Evolutionary conservation across 2,888 invertebrate genomes (phyloP), one percentile per base, ranked within the genome.

Genomic region (Piscicola geometra): DNA sequence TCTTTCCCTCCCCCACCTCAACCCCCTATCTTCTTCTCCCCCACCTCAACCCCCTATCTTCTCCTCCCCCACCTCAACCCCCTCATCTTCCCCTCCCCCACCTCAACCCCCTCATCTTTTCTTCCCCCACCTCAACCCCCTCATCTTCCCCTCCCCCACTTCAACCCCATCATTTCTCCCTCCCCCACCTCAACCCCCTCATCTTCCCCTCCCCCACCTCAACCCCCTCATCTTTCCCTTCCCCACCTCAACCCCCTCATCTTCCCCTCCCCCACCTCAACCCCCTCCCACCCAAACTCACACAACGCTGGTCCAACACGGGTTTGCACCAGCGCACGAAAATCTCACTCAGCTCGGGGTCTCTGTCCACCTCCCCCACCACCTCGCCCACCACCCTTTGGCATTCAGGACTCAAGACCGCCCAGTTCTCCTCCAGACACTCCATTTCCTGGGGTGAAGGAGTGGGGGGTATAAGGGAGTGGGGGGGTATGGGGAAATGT

Each of bases 241-340:
- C 21, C 68, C 21, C 21, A n/a, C 41, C 12, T n/a, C 70, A 41
- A 18, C 35, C 12, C 25, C 3, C 12, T 5, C 32, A 50, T 2
- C 33, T 1, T 32, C 32, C 47, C 15, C 1, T 71, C 76, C 33
- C 1, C 56, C 32, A 47, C 15, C 1, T 71, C 76, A 66, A 72
- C 84, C 93, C 87, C 94, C 92, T 47, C 21, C 35, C 36, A 66
- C 25, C 2, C 69, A 73, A 64, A 73, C 84, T 93, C 87, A 94
- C 92, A 82, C 97, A 97, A 85, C 91, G 94, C 79, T 90, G 89
- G 80, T 91, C 90, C 75, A 94, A 91, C 90, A 93, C 92, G 79
- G 90, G 90, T 82, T 90, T 91, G 84, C 97, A 98, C 75, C 92
- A 90, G 36, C 89, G 89, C 86, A 90, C 91, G 64, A 98, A 90